Conservation (phyloP, 1,140 invertebrate genomes). For the Chlorops oryzae region DNA sequence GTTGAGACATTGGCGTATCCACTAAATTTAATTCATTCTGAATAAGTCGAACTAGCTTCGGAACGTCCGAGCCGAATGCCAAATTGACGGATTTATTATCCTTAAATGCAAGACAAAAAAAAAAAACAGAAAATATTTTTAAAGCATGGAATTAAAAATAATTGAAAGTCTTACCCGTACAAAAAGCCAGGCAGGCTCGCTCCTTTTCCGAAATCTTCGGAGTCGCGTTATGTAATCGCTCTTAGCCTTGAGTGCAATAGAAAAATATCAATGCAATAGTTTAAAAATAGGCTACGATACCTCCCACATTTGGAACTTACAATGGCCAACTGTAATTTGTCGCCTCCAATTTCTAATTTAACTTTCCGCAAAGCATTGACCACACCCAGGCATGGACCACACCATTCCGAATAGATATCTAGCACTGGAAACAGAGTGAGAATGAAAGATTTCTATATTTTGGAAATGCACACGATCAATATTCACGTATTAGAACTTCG, state of each 20-base stretch:
- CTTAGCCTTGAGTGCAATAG: conserved; percentile 49
- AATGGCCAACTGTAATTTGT: conserved; percentile 70
- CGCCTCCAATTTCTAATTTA: conserved; percentile 81
- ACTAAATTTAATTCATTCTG: conserved; percentile 65
- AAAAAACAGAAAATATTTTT: no score
- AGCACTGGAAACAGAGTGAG: no score
- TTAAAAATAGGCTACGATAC: neutral
- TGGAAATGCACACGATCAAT: no score
- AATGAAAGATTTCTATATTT: no score
- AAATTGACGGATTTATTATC: conserved; percentile 74
- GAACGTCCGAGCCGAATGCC: conserved; percentile 80
- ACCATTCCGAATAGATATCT: conserved; percentile 90
- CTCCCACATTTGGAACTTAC: conserved; percentile 57
- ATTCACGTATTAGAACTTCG: no score
- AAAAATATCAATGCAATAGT: neutral
- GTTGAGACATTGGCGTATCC: conserved; percentile 44
- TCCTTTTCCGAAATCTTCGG: conserved; percentile 75
- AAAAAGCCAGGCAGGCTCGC: conserved; percentile 89
- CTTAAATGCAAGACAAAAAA: conserved; percentile 49
- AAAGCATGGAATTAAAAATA: neutral
- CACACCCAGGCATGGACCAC: conserved; percentile 83
- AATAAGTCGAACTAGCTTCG: conserved; percentile 67
- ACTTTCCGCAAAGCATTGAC: conserved; percentile 79
- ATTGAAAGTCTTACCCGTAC: conserved; percentile 63
- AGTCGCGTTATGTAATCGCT: conserved; percentile 69